Evolutionary conservation across 23 tunicate species (phyloP).

Genomic region (Trididemnum miniatum): DNA sequence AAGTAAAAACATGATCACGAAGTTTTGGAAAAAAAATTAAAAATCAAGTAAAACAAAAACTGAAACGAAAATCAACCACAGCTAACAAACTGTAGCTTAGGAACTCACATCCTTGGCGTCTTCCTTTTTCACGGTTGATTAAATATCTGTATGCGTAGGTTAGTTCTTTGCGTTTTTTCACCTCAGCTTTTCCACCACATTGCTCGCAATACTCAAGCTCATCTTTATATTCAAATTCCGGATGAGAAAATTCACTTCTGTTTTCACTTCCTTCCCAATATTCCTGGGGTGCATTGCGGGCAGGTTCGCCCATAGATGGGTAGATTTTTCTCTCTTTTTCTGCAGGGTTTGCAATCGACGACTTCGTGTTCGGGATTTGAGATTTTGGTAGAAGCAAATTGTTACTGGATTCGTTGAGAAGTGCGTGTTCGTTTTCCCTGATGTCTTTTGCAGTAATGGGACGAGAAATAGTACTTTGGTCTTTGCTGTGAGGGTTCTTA

Average conservation of each 20-base stretch:
- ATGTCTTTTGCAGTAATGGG: background rate
- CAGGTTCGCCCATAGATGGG: background rate
- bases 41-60: background rate
- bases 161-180: background rate
- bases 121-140: conserved; percentile 8
- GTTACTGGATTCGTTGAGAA: background rate
- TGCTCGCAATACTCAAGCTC: conserved; percentile 33
- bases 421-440: background rate
- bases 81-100: no score
- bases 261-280: conserved; percentile 40
- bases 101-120: conserved; percentile 23
- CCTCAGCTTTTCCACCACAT: conserved; percentile 41
- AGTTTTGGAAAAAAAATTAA: background rate
- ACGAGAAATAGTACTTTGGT: no score
- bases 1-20: no score
- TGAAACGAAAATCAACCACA: no score
- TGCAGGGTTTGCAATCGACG: background rate
- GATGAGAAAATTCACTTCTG: conserved; percentile 54
- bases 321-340: background rate
- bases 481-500: no score
- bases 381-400: background rate
- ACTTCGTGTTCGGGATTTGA: background rate
- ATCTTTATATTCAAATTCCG: conserved; percentile 13
- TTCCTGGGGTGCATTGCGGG: conserved; percentile 1
- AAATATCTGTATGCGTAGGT: conserved; percentile 30